Evolutionary conservation across 2,113 vertebrate species (phyloP).

Genomic region (Vidua chalybeata): DNA sequence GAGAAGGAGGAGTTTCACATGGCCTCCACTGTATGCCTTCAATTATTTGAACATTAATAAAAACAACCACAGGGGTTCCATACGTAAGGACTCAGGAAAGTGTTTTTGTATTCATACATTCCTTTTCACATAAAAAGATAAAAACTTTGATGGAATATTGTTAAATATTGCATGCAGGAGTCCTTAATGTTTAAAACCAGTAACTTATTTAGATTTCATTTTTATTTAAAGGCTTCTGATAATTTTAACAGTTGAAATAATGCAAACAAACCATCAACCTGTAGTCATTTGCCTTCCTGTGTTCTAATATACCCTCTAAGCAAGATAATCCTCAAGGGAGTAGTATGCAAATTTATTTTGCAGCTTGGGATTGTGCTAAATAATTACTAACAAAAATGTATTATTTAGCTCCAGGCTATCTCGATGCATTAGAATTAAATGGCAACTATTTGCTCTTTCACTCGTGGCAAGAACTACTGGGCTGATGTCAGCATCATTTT

Average conservation of each 20-base stretch:
- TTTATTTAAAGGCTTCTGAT: slow-evolving; percentile 48
- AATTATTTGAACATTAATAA: slow-evolving; percentile 35
- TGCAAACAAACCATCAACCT: slow-evolving; percentile 15
- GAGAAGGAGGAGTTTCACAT: not conserved
- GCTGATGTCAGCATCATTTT: slow-evolving; percentile 19
- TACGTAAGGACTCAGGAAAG: not conserved
- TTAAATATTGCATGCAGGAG: slow-evolving; percentile 47
- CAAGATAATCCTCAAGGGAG: not conserved
- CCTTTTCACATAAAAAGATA: slow-evolving; percentile 50
- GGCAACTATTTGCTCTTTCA: slow-evolving; percentile 12
- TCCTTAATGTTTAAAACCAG: slow-evolving; percentile 44
- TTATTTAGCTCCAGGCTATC: slow-evolving; percentile 53
- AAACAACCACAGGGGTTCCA: not conserved
- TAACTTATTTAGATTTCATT: slow-evolving; percentile 41
- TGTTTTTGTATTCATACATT: not conserved
- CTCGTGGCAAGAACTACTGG: not conserved
- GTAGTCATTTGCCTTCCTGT: not conserved
- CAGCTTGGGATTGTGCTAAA: slow-evolving; percentile 46
- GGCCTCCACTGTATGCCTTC: not conserved
- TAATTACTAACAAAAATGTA: slow-evolving; percentile 68
- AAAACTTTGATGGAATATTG: slow-evolving; percentile 2
- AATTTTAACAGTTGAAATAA: slow-evolving; percentile 36
- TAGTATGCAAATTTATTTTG: slow-evolving; percentile 57
- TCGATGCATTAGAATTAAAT: slow-evolving; percentile 33
- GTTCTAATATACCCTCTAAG: slow-evolving; percentile 10